phyloP scores from a whole-genome alignment of 2,113 vertebrate species.

The Mionectes macconnelli region DNA sequence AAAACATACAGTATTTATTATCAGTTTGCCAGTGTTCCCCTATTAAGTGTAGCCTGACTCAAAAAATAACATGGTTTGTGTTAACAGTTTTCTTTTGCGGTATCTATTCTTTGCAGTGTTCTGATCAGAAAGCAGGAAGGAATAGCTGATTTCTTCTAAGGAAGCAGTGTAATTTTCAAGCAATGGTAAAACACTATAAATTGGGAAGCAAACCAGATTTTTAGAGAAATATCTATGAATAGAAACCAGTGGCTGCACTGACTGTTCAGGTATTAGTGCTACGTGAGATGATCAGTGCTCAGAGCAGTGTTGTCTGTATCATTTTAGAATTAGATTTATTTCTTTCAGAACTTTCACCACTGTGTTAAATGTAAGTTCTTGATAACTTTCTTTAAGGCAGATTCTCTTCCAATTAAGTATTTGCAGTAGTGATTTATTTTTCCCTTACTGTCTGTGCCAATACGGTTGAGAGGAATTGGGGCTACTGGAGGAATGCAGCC shows the following conservation, averaged over 20 bases:
- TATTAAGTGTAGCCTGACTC: not conserved
- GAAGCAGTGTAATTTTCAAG: not conserved
- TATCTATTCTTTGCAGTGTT: not conserved
- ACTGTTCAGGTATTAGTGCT: not conserved
- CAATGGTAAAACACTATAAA: not conserved
- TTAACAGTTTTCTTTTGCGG: not conserved
- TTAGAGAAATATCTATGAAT: not conserved
- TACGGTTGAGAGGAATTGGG: not conserved
- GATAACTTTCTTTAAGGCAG: not conserved
- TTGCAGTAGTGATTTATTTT: slow-evolving; percentile 6
- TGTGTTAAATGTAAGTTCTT: slow-evolving; percentile 9
- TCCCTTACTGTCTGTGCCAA: not conserved
- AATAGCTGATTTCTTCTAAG: not conserved
- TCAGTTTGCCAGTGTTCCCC: not conserved
- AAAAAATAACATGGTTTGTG: not conserved
- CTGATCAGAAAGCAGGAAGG: not conserved
- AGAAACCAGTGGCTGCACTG: not conserved
- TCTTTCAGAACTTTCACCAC: not conserved
- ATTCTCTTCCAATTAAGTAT: slow-evolving; percentile 12
- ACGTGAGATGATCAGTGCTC: fast-evolving
- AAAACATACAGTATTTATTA: not conserved
- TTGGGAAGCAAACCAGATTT: not conserved
- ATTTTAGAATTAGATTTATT: not conserved
- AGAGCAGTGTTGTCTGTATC: not conserved
- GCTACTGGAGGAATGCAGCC: slow-evolving; percentile 22